Evolutionary conservation across 1,140 invertebrate genomes (phyloP).

Genomic region (Atopsyche davidsoni): DNA sequence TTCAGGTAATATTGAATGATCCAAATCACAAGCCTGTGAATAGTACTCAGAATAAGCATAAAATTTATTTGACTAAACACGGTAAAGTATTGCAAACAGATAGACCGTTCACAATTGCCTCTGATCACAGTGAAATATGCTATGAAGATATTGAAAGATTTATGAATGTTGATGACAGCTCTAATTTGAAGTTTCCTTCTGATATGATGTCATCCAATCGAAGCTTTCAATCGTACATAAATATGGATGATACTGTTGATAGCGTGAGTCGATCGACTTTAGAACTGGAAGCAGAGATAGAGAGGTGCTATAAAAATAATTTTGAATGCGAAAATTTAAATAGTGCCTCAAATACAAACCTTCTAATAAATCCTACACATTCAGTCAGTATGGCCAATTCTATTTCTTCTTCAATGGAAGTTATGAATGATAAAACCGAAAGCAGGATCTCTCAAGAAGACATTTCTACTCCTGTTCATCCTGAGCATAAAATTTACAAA

Average conservation of each 20-base stretch:
- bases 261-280: slow-evolving; percentile 47
- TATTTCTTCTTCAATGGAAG: slow-evolving; percentile 46
- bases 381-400: slow-evolving; percentile 36
- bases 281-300: slow-evolving; percentile 47
- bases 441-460: slow-evolving; percentile 41
- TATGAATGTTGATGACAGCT: slow-evolving; percentile 43
- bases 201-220: slow-evolving; percentile 15
- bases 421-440: slow-evolving; percentile 36
- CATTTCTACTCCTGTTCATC: slow-evolving; percentile 47
- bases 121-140: slow-evolving; percentile 54
- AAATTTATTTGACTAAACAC: slow-evolving; percentile 48
- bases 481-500: slow-evolving; percentile 72
- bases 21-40: slow-evolving; percentile 37
- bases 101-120: slow-evolving; percentile 66
- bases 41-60: slow-evolving; percentile 46
- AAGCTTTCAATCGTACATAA: slow-evolving; percentile 19
- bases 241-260: slow-evolving; percentile 43
- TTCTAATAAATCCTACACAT: slow-evolving; percentile 32
- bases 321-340: slow-evolving; percentile 41
- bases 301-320: slow-evolving; percentile 46
- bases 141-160: slow-evolving; percentile 53
- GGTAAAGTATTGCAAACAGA: slow-evolving; percentile 48
- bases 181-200: slow-evolving; percentile 49
- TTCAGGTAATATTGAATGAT: slow-evolving; percentile 53
- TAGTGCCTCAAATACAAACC: slow-evolving; percentile 39